Conservation (phyloP, 2,888 invertebrate genomes). For the Caenorhabditis uteleia region DNA sequence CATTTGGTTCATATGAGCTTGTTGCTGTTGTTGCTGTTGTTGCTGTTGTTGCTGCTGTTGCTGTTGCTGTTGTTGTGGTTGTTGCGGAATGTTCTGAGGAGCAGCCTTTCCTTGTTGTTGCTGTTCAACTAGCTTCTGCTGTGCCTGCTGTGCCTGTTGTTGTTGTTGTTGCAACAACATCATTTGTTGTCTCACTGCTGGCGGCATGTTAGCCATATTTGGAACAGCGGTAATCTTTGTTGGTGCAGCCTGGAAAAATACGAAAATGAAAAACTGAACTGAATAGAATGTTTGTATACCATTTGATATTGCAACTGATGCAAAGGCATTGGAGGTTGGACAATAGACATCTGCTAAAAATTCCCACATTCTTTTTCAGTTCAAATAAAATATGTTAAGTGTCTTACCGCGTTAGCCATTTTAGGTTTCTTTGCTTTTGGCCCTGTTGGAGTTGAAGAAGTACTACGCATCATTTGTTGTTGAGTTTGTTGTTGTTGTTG, state of each 20-base stretch:
- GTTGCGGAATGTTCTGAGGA: not conserved
- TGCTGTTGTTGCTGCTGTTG: slow-evolving; percentile 3
- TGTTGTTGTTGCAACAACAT: not conserved
- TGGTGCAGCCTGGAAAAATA: slow-evolving; percentile 22
- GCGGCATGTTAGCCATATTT: not conserved
- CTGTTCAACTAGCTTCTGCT: not conserved
- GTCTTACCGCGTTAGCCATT: slow-evolving; percentile 21
- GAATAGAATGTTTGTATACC: slow-evolving; percentile 11
- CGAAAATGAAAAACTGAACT: not conserved
- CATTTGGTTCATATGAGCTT: not conserved
- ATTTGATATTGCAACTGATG: slow-evolving; percentile 29
- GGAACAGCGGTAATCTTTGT: slow-evolving; percentile 34
- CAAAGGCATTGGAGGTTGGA: slow-evolving; percentile 32
- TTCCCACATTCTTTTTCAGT: not conserved
- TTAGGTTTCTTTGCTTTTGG: not conserved
- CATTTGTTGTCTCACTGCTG: not conserved
- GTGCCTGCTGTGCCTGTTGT: slow-evolving; percentile 1
- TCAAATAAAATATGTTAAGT: not conserved
- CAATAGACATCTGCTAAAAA: slow-evolving; percentile 44
- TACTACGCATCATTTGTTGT: not conserved
- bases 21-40: not conserved
- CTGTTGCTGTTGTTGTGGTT: slow-evolving; percentile 6
- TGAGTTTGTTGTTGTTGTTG: not conserved
- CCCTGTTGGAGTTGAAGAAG: not conserved
- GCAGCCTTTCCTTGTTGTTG: slow-evolving; percentile 3